phyloP scores from a whole-genome alignment of 2,888 invertebrate genomes.

The Tortrix viridana region DNA sequence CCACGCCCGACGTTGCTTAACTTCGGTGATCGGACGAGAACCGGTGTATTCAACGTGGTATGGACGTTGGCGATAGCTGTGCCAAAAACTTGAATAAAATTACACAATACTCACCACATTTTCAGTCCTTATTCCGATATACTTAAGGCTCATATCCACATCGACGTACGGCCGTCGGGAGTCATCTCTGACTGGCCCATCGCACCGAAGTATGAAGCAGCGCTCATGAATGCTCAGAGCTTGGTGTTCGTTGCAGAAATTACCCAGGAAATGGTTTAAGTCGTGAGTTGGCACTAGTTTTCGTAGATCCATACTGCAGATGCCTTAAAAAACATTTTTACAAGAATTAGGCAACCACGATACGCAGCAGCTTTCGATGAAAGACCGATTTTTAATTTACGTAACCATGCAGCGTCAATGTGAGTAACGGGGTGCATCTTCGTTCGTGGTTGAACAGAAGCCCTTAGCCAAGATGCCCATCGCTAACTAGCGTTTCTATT shows the following conservation, averaged over 20 bases:
- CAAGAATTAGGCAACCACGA: neutral
- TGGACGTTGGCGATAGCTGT: conserved; percentile 20
- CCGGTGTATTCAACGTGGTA: conserved; percentile 43
- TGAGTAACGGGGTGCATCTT: too few relatives aligned
- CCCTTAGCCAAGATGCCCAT: too few relatives aligned
- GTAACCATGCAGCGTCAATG: too few relatives aligned
- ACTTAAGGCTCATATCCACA: conserved; percentile 77
- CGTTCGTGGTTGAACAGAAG: too few relatives aligned
- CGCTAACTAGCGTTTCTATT: too few relatives aligned
- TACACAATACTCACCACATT: conserved; percentile 2
- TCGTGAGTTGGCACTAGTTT: conserved; percentile 75
- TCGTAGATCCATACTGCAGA: conserved; percentile 80
- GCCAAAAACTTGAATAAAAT: neutral
- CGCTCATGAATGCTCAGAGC: conserved; percentile 73
- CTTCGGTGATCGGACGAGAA: conserved; percentile 57
- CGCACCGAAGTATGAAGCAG: conserved; percentile 67
- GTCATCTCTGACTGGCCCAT: conserved; percentile 44
- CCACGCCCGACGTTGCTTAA: conserved; percentile 57
- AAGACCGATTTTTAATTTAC: too few relatives aligned
- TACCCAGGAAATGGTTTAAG: conserved; percentile 61
- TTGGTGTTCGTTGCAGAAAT: conserved; percentile 62
- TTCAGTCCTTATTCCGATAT: conserved; percentile 52
- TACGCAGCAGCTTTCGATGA: too few relatives aligned
- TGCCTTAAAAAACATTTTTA: conserved; percentile 53
- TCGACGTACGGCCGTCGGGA: conserved; percentile 73